These are phyloP conservation scores for Chionis minor DNA, from an alignment of 2,113 vertebrate species.

Conservation along the genomic window DNA sequence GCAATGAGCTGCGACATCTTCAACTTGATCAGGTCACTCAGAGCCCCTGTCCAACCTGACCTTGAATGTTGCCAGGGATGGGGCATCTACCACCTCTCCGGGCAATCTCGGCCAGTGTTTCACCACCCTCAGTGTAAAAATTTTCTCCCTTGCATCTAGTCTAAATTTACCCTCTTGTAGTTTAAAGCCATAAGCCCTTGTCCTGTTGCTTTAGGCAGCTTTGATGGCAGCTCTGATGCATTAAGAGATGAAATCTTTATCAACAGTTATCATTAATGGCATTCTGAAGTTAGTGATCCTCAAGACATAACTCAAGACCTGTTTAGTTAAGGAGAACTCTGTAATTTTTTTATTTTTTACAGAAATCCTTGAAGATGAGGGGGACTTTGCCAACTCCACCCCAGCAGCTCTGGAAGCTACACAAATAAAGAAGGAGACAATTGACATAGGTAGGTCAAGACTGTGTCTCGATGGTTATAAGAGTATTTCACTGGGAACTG, in stretches of 20 bases:
- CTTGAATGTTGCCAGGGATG: neutral
- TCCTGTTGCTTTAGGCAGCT: neutral
- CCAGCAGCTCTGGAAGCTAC: neutral
- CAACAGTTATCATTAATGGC: neutral
- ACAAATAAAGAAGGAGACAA: slow-evolving; percentile 55
- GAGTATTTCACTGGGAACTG: neutral
- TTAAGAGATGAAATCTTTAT: neutral
- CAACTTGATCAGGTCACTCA: neutral
- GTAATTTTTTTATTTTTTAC: neutral
- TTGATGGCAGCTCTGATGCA: neutral
- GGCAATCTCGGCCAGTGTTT: neutral
- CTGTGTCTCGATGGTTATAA: neutral
- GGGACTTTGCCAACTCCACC: neutral
- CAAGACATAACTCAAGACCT: neutral
- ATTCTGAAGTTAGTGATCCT: neutral
- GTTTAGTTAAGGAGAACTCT: neutral
- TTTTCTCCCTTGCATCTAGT: neutral
- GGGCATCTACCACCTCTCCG: neutral
- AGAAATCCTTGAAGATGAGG: slow-evolving; percentile 45
- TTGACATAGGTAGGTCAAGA: slow-evolving; percentile 48
- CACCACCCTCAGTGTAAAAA: neutral
- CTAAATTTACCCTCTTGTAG: neutral
- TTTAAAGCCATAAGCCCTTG: neutral
- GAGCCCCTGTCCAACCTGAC: neutral
- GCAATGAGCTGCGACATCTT: neutral